Base-by-base conservation (phyloP, 2,797 vertebrate genomes). In the Semaprochilodus insignis region DNA sequence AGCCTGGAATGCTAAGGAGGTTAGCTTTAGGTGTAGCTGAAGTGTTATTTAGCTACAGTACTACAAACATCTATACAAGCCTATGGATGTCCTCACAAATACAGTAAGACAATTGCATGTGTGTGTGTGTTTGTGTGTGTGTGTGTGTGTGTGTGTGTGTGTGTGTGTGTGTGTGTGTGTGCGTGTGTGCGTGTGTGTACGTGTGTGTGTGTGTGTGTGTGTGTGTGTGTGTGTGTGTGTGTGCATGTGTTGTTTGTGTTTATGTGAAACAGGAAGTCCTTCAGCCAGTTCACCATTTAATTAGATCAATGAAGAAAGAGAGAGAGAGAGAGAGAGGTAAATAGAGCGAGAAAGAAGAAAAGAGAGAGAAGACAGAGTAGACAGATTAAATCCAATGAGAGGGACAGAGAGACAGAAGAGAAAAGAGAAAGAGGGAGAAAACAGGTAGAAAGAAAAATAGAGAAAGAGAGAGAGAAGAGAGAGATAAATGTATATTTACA, bases 241-340 rank as follows among this genome's bases (percentile, higher is more conserved):
- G 40, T 44, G 40, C 8, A 8, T 13, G 65, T 78, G 77, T 34
- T 51, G 65, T 87, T 72, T 88, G 87, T 79, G 65, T 55, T 17
- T n/a, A 1, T n/a, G 16, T 88, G 85, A 84, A 88, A 84, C 78
- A 88, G 86, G 40, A 87, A 88, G 90, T 87, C 84, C 80, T 85
- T 81, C 5, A 17, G 31, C 57, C 75, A 1, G 81, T 91, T 89
- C 85, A 75, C 88, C 2, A 1, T 84, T 69, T 85, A 87, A 89
- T 91, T 89, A 88, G 81, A 88, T 86, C 70, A 85, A 65, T 55
- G 60, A 13, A 48, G 40, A 71, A 23, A 69, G 72, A 63, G 54
- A 79, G 8, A 21, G 31, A 63, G 21, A 23, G 6, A 60, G 44
- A 44, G 44, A 44, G 44, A 44, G 44, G 7, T 4, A 6, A 7